Percentiles rank a stretch among this genome's conserved stretches.
Conservation (phyloP, 2,888 invertebrate species). For the Apeira syringaria region DNA sequence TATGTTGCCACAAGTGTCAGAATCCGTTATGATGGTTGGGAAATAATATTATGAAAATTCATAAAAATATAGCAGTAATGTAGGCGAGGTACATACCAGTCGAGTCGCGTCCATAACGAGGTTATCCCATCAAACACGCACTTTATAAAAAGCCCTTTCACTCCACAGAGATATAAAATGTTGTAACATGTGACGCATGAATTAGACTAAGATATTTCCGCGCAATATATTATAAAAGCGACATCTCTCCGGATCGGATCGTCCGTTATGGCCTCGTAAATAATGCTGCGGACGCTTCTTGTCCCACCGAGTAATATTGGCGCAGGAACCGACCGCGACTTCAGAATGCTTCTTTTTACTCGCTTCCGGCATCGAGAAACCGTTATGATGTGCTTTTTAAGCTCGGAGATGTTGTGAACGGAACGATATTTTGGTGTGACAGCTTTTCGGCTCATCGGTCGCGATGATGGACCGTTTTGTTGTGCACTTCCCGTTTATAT, state of each 20-base stretch:
- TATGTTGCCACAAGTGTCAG: no score
- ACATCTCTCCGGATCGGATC: constrained; percentile 39
- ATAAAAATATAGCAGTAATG: no score
- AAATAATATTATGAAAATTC: no score
- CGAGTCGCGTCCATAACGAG: constrained; percentile 11
- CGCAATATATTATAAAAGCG: constrained; percentile 59
- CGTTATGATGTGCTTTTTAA: constrained; percentile 19
- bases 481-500: neutral
- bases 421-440: neutral
- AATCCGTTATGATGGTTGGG: no score
- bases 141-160: constrained; percentile 47
- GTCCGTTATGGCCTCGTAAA: constrained; percentile 38
- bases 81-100: no score
- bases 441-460: constrained; percentile 1
- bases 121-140: neutral
- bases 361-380: constrained; percentile 22
- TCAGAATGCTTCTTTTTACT: constrained; percentile 17
- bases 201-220: constrained; percentile 70
- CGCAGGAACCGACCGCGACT: constrained; percentile 24
- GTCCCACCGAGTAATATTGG: constrained; percentile 20
- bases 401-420: neutral
- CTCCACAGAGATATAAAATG: constrained; percentile 50
- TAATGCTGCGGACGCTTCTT: constrained; percentile 29
- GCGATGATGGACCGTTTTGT: neutral
- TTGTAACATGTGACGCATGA: constrained; percentile 70